Conservation (phyloP, 1,140 invertebrate species). For the Drosophila ercepeae region DNA sequence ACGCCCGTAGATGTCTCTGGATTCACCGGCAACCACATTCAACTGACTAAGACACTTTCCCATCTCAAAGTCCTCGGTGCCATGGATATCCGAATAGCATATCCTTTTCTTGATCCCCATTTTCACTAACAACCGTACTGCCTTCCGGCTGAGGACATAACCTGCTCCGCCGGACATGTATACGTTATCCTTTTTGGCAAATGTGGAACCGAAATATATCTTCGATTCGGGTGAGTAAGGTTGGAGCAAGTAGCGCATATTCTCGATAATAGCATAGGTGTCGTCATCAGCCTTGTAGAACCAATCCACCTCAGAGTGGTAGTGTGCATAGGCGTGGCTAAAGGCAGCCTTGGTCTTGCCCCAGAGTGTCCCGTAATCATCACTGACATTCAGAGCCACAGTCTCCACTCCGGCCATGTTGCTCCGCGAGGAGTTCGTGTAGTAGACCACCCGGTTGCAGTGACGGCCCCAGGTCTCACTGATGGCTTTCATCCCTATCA, state of each 20-base stretch:
- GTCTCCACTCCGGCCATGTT: constrained; percentile 89
- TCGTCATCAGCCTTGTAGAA: constrained; percentile 98
- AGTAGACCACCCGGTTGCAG: constrained; percentile 95
- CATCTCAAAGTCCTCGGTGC: constrained; percentile 95
- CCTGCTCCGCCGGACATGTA: constrained; percentile 98
- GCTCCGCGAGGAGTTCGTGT: constrained; percentile 93
- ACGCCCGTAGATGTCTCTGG: constrained; percentile 93
- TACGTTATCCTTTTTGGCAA: constrained; percentile 86
- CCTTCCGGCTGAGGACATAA: constrained; percentile 94
- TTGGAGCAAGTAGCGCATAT: constrained; percentile 94
- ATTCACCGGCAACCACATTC: constrained; percentile 93
- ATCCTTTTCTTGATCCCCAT: constrained; percentile 87
- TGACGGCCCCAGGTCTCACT: constrained; percentile 98
- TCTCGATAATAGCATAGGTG: constrained; percentile 97
- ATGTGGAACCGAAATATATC: constrained; percentile 94
- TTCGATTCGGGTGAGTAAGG: constrained; percentile 88
- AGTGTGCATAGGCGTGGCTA: constrained; percentile 92
- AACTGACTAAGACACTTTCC: constrained; percentile 94
- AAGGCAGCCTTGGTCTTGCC: constrained; percentile 97
- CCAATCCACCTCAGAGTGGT: constrained; percentile 93
- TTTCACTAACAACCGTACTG: constrained; percentile 88
- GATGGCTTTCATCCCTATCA: constrained; percentile 93
- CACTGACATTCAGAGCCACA: constrained; percentile 89
- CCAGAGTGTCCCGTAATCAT: constrained; percentile 95
- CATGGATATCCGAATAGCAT: constrained; percentile 89